These are phyloP conservation scores for Drosophila cardini DNA, from an alignment of 1,140 invertebrate species.

Conservation along the genomic window DNA sequence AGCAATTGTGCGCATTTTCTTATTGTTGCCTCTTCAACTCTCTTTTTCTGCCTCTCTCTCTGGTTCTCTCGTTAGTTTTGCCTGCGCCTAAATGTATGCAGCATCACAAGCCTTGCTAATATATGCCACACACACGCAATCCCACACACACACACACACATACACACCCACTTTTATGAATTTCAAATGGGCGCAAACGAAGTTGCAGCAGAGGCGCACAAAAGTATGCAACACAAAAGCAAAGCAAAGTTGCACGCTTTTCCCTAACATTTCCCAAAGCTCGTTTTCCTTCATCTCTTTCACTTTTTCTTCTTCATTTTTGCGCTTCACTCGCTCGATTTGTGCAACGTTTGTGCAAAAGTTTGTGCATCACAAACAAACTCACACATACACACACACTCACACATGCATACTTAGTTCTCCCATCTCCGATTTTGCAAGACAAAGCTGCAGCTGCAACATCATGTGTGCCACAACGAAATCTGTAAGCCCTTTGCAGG, in stretches of 20 bases:
- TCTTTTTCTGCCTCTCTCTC: too few relatives aligned
- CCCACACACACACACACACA: slow-evolving; percentile 22
- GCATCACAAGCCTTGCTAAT: slow-evolving; percentile 67
- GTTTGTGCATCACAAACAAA: slow-evolving; percentile 44
- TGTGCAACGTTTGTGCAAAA: slow-evolving; percentile 53
- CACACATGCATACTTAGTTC: neutral
- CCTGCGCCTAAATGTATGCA: slow-evolving; percentile 64
- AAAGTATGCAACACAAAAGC: slow-evolving; percentile 68
- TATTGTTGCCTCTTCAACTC: neutral
- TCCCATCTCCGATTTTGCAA: neutral
- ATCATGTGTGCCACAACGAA: slow-evolving; percentile 20
- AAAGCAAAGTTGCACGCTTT: slow-evolving; percentile 59
- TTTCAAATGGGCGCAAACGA: slow-evolving; percentile 78
- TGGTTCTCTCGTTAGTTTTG: neutral
- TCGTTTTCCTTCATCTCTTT: slow-evolving; percentile 6
- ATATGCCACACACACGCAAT: slow-evolving; percentile 52
- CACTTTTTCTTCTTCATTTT: slow-evolving; percentile 11
- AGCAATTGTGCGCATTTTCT: slow-evolving; percentile 68
- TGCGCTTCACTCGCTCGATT: slow-evolving; percentile 48
- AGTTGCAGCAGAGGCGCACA: slow-evolving; percentile 61
- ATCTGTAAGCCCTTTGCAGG: slow-evolving; percentile 35
- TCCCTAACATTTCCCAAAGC: slow-evolving; percentile 24
- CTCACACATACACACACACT: slow-evolving; percentile 3
- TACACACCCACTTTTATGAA: slow-evolving; percentile 60
- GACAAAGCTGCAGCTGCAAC: slow-evolving; percentile 29